A percentile compares a stretch with the other conserved stretches of the same genome.
Evolutionary conservation across 1,140 invertebrate species (phyloP).

Genomic region (Centruroides sculpturatus): DNA sequence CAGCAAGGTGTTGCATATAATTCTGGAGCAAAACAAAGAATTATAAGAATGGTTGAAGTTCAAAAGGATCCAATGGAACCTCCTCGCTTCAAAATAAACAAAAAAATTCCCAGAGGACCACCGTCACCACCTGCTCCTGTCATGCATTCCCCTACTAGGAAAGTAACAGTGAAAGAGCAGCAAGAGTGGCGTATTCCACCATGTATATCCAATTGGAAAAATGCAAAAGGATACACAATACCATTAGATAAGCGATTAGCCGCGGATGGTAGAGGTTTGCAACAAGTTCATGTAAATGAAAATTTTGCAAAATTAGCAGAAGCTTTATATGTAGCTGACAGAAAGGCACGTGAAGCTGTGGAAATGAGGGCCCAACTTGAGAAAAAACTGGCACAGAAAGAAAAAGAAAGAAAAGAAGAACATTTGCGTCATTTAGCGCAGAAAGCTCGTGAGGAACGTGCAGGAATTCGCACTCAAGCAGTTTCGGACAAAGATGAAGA

Average conservation of each 20-base stretch:
- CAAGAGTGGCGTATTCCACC: slow-evolving; percentile 99
- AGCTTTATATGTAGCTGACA: slow-evolving; percentile 92
- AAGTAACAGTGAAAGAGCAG: slow-evolving; percentile 96
- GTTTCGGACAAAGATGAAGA: slow-evolving; percentile 39
- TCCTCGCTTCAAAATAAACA: slow-evolving; percentile 70
- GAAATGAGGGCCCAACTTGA: slow-evolving; percentile 92
- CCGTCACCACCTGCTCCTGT: slow-evolving; percentile 95
- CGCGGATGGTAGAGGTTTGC: slow-evolving; percentile 91
- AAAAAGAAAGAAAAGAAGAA: slow-evolving; percentile 98
- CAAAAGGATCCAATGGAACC: slow-evolving; percentile 98
- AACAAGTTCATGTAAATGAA: slow-evolving; percentile 96
- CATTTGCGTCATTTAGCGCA: slow-evolving; percentile 82
- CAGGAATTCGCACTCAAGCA: slow-evolving; percentile 48
- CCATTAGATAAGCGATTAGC: slow-evolving; percentile 95
- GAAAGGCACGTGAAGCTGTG: slow-evolving; percentile 85
- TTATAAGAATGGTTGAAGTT: slow-evolving; percentile 90
- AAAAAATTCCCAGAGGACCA: slow-evolving; percentile 78
- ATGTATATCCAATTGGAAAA: slow-evolving; percentile 99
- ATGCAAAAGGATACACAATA: slow-evolving; percentile 96
- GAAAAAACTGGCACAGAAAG: slow-evolving; percentile 90
- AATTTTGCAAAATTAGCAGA: slow-evolving; percentile 98
- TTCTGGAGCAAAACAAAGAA: slow-evolving; percentile 92
- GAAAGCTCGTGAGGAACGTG: slow-evolving; percentile 86
- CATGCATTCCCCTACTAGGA: slow-evolving; percentile 91
- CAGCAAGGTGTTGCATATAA: slow-evolving; percentile 92